Percentiles rank a stretch among this genome's conserved stretches.
phyloP scores from a whole-genome alignment of 2,113 vertebrate species.

The Sapayoa aenigma region DNA sequence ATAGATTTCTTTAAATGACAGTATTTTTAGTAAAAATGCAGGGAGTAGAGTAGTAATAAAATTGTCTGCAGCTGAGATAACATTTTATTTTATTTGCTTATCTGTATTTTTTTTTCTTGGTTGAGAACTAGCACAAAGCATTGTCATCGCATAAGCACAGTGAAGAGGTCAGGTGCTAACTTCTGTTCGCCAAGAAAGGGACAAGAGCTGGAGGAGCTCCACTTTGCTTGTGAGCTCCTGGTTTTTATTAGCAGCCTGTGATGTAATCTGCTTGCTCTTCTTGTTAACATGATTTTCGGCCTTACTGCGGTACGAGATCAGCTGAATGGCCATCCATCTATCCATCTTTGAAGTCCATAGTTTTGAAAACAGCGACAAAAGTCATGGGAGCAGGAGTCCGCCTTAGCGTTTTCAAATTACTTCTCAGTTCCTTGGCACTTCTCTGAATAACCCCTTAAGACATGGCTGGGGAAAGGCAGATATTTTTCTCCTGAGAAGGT shows the following conservation, averaged over 20 bases:
- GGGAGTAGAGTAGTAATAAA: conserved; percentile 29
- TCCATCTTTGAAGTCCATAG: neutral
- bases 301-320: neutral
- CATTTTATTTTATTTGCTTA: conserved; percentile 41
- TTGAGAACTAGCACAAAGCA: neutral
- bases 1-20: conserved; percentile 31
- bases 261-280: neutral
- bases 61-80: conserved; percentile 54
- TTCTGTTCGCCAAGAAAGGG: neutral
- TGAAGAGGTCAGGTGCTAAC: neutral
- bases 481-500: neutral
- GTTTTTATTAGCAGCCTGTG: neutral
- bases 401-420: neutral
- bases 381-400: neutral
- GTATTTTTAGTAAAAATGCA: conserved; percentile 41
- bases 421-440: neutral
- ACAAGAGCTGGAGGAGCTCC: neutral
- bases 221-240: neutral
- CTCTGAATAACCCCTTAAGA: neutral
- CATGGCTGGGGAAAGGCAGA: neutral
- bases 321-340: too few species aligned
- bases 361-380: neutral
- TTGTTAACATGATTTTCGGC: neutral
- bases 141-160: neutral
- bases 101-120: neutral